Percentiles rank a stretch among this genome's conserved stretches.
phyloP scores from a whole-genome alignment of 2,113 vertebrate species.

The Falcunculus frontatus region DNA sequence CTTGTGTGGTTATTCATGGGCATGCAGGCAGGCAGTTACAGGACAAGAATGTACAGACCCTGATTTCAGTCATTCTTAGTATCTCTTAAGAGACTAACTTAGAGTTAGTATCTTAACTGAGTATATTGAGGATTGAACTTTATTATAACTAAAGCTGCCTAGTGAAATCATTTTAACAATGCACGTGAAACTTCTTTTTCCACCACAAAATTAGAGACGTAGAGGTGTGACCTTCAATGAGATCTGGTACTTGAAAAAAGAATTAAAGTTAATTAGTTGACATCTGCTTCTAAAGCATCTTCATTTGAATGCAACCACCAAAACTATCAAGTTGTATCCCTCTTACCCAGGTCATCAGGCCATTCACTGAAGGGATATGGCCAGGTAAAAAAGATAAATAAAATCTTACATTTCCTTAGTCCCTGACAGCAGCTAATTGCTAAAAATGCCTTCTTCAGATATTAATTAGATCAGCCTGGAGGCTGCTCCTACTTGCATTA shows the following conservation, averaged over 20 bases:
- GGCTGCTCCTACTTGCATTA: background rate
- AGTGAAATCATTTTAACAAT: background rate
- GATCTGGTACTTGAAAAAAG: background rate
- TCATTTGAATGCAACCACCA: background rate
- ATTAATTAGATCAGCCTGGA: slow-evolving; percentile 16
- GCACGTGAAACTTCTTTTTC: background rate
- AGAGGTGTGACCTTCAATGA: background rate
- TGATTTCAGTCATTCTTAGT: background rate
- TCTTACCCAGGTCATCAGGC: background rate
- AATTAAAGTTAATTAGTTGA: background rate
- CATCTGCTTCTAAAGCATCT: background rate
- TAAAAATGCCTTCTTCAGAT: background rate
- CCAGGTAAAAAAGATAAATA: background rate
- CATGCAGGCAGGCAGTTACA: background rate
- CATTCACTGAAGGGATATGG: background rate
- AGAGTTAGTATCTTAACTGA: background rate
- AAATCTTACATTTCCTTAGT: background rate
- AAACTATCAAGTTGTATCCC: background rate
- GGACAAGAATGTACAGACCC: background rate
- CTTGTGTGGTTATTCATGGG: background rate
- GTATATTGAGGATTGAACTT: background rate
- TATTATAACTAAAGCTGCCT: background rate
- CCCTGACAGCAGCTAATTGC: background rate
- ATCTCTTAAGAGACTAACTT: too few species aligned
- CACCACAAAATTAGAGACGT: background rate